Conservation (phyloP, 2,797 vertebrate genomes). For the Alosa sapidissima region DNA sequence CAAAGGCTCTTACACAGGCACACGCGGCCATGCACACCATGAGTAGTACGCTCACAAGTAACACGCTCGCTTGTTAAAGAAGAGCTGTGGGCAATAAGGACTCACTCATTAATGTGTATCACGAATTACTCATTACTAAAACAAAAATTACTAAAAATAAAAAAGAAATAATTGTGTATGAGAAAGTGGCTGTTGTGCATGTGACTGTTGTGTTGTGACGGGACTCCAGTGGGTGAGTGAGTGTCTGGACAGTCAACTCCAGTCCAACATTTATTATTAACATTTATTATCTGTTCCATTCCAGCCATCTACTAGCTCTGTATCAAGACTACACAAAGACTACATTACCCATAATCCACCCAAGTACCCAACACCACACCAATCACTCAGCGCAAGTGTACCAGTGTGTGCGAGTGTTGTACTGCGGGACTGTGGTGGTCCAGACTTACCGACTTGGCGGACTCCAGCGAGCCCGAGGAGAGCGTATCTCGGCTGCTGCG, state of each 20-base stretch:
- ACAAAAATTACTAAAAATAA: not conserved
- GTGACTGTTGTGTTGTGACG: too few species aligned
- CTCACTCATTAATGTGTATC: not conserved
- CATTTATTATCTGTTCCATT: not conserved
- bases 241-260: not conserved
- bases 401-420: not conserved
- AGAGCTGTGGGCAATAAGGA: not conserved
- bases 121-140: not conserved
- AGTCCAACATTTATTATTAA: not conserved
- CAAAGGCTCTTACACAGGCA: not conserved
- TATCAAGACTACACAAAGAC: not conserved
- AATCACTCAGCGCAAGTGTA: not conserved
- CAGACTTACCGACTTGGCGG: slow-evolving; percentile 88
- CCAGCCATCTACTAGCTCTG: not conserved
- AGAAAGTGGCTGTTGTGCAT: not conserved
- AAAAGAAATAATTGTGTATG: not conserved
- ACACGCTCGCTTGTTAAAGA: not conserved
- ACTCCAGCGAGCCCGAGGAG: slow-evolving; percentile 85
- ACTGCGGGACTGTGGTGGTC: not conserved
- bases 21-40: not conserved
- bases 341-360: not conserved
- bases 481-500: slow-evolving; percentile 86
- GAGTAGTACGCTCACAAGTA: not conserved
- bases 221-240: too few species aligned
- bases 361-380: not conserved